Evolutionary conservation across 2,888 invertebrate species (phyloP).

Genomic region (Tortrix viridana): DNA sequence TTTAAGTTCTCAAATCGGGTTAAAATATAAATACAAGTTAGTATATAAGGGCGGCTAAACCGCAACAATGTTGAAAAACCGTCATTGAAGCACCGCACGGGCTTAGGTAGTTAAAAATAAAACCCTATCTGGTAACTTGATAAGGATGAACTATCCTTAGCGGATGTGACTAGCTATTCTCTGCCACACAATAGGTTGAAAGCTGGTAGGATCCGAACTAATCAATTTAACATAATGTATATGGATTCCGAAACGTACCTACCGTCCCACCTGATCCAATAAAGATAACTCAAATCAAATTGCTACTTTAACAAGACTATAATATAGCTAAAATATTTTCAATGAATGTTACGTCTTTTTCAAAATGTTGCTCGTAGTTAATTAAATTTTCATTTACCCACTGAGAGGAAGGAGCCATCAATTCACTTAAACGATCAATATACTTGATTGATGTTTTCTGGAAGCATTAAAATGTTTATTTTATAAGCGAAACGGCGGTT

Average conservation of each 20-base stretch:
- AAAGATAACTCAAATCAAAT: not conserved
- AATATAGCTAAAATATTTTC: not conserved
- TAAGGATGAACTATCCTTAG: not conserved
- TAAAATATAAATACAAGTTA: too few species aligned
- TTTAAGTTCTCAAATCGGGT: too few species aligned
- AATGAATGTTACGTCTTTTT: slow-evolving; percentile 1
- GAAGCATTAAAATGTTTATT: slow-evolving; percentile 38
- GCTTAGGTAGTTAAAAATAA: not conserved
- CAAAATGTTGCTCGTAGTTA: slow-evolving; percentile 27
- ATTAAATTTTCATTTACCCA: slow-evolving; percentile 50
- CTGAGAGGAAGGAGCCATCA: slow-evolving; percentile 41
- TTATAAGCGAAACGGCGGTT: slow-evolving; percentile 22
- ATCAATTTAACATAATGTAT: slow-evolving; percentile 29
- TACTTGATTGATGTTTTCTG: slow-evolving; percentile 55
- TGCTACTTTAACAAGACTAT: not conserved
- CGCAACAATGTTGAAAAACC: too few species aligned
- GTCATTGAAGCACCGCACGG: too few species aligned
- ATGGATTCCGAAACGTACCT: slow-evolving; percentile 9
- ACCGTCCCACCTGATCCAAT: slow-evolving; percentile 20
- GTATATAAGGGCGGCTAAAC: too few species aligned
- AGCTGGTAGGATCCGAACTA: not conserved
- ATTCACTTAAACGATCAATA: slow-evolving; percentile 49
- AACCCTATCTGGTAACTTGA: not conserved
- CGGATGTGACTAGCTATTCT: not conserved
- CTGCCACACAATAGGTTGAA: not conserved